Base-by-base conservation (phyloP, 2,797 vertebrate species). In the Sebastes oblongus region DNA sequence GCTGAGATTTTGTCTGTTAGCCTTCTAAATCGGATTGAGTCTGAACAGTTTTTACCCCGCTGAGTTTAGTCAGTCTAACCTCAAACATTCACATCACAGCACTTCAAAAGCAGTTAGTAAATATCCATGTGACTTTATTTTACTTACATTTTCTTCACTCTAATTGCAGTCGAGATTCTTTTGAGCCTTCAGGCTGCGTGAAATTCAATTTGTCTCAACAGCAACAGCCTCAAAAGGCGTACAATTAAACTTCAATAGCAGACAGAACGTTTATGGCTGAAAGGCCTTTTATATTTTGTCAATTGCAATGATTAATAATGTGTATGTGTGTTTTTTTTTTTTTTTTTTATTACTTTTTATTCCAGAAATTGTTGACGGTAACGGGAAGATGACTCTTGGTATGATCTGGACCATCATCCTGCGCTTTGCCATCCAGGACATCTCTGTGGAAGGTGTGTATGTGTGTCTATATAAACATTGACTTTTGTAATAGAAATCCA, bases 331-430 rank as follows among this genome's bases (percentile, higher is more conserved):
- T n/a, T n/a, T 52, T 52, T n/a, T 24, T 24, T 24, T 52, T 52
- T 24, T 24, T 52, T 52, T 2, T n/a, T n/a, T n/a, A 13, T 52
- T 52, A 18, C 16, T 52, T 52, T 52, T 52, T 8, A 50, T 4
- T 12, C 1, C 92, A 98, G 97, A 98, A 93, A 98, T 98, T 8
- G 97, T 97, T 6, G 97, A 98, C 1, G 97, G 97, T 60, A 98
- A 98, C 22, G 93, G 93, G 89, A 98, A 98, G 94, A 98, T 98
- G 97, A 98, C 97, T 42, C 92, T 98, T 39, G 96, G 97, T 82
- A 98, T 98, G 97, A 98, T 98, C 93, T 98, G 97, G 97, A 98
- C 97, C 89, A 98, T 98, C 95, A 98, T 98, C 80, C 96, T 98
- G 42, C 97, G 97, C 72, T 98, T 98, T 3, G 97, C 97, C 87